Conservation (phyloP, 2,113 vertebrate species). For the Tragelaphus strepsiceros region DNA sequence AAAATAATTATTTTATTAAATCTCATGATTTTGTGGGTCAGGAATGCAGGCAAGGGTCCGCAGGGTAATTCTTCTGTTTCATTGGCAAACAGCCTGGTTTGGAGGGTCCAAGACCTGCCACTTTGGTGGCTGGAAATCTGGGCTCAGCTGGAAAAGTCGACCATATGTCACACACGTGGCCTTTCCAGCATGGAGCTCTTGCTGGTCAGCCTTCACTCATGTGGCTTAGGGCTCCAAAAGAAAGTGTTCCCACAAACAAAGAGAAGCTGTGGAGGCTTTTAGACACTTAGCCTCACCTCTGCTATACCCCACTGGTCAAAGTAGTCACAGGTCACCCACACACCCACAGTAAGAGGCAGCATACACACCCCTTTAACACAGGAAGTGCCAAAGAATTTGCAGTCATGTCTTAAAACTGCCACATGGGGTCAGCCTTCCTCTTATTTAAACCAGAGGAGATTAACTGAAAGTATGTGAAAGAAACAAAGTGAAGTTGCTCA, state of each 20-base stretch:
- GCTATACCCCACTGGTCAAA: not conserved
- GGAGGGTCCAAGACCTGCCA: not conserved
- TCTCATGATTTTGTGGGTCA: not conserved
- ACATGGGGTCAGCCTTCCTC: conserved; percentile 46
- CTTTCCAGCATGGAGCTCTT: not conserved
- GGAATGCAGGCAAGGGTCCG: not conserved
- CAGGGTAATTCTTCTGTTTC: not conserved
- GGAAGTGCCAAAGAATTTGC: not conserved
- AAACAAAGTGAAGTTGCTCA: too few species aligned
- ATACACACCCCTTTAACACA: not conserved
- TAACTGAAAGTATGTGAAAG: not conserved
- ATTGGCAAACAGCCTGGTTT: not conserved
- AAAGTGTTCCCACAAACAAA: not conserved
- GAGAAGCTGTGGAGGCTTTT: not conserved
- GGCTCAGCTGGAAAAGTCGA: not conserved
- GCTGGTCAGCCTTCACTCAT: not conserved
- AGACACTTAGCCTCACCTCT: not conserved
- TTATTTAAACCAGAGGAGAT: not conserved
- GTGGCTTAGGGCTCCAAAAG: not conserved
- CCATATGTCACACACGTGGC: accelerated
- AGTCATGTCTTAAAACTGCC: conserved; percentile 17
- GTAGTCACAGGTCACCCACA: not conserved
- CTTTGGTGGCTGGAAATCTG: not conserved
- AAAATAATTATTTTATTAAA: not conserved
- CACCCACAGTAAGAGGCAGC: not conserved